Percentiles rank a stretch among this genome's conserved stretches.
Evolutionary conservation across 1,140 invertebrate genomes (phyloP).

Genomic region (Zaprionus davidi): DNA sequence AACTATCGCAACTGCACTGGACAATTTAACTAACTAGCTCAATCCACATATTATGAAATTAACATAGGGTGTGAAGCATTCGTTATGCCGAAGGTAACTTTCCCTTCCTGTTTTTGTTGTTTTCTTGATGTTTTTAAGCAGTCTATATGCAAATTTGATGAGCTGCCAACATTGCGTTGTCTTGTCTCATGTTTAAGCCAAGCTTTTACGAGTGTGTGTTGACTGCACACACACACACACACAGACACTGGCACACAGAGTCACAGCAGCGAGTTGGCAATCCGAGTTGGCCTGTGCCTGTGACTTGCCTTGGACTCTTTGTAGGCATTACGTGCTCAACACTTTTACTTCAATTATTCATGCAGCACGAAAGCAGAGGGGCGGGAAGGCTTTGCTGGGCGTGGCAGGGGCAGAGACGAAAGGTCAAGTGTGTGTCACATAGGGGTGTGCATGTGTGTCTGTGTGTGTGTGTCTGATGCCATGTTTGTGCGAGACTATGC

Average conservation of each 20-base stretch:
- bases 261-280: background rate
- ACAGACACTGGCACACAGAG: background rate
- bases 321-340: slow-evolving; percentile 52
- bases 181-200: slow-evolving; percentile 47
- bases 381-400: background rate
- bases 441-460: background rate
- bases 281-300: slow-evolving; percentile 21
- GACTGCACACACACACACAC: slow-evolving; percentile 7
- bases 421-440: slow-evolving; percentile 43
- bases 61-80: background rate
- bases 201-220: slow-evolving; percentile 39
- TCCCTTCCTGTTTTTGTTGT: background rate
- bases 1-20: no score
- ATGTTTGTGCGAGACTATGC: slow-evolving; percentile 35
- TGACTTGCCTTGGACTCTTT: slow-evolving; percentile 39
- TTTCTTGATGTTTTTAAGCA: slow-evolving; percentile 33
- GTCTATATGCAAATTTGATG: slow-evolving; percentile 56
- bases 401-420: slow-evolving; percentile 13
- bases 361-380: background rate
- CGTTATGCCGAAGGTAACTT: background rate
- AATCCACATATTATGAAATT: no score
- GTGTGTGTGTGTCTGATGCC: background rate
- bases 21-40: no score
- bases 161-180: slow-evolving; percentile 47
- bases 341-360: slow-evolving; percentile 57